Percentiles rank a stretch among this genome's conserved stretches.
These are phyloP conservation scores for Drosophila mercatorum DNA, from an alignment of 2,888 invertebrate species.

Conservation along the genomic window DNA sequence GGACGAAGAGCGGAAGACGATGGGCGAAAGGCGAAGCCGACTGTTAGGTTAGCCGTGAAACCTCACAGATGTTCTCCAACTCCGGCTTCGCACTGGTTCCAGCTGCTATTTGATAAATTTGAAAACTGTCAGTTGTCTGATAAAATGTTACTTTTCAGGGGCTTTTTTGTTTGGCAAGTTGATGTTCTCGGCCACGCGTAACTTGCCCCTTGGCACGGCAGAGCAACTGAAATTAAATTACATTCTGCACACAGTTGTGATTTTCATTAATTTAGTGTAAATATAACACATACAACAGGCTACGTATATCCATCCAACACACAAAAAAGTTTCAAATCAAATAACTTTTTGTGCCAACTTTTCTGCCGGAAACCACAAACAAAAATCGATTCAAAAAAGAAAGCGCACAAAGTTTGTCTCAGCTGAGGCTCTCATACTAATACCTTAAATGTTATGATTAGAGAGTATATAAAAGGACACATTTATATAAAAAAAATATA, in stretches of 20 bases:
- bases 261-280: constrained; percentile 78
- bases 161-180: constrained; percentile 28
- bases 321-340: constrained; percentile 70
- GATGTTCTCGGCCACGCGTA: constrained; percentile 48
- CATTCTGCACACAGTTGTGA: constrained; percentile 75
- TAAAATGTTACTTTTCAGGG: constrained; percentile 46
- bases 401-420: constrained; percentile 38
- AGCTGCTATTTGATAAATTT: constrained; percentile 69
- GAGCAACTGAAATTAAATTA: constrained; percentile 66
- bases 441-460: background rate
- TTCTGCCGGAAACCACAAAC: constrained; percentile 64
- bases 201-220: constrained; percentile 40
- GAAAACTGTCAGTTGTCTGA: constrained; percentile 72
- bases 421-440: constrained; percentile 22
- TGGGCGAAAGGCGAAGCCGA: background rate
- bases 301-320: constrained; percentile 12
- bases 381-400: constrained; percentile 51
- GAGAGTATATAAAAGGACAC: background rate
- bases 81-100: constrained; percentile 26
- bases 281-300: constrained; percentile 53
- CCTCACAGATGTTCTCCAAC: constrained; percentile 36
- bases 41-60: constrained; percentile 29
- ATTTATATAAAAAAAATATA: background rate
- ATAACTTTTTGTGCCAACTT: constrained; percentile 70
- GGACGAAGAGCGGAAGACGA: background rate